These are phyloP conservation scores for Ischnura elegans DNA, from an alignment of 2,888 invertebrate species.

Conservation along the genomic window DNA sequence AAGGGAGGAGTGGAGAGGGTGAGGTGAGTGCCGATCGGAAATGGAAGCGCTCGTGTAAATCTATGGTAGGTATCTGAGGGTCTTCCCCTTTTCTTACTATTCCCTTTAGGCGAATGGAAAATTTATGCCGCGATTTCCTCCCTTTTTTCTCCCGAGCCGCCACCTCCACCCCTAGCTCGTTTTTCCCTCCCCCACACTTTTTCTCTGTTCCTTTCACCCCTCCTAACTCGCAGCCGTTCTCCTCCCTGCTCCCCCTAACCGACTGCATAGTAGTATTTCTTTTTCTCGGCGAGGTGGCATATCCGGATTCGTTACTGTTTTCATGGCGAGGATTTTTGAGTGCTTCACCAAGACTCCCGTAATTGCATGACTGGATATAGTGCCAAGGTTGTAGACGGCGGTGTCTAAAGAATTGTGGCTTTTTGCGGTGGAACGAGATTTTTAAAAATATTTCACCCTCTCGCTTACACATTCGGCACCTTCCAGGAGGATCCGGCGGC, in stretches of 20 bases:
- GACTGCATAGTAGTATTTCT: background rate
- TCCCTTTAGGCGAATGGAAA: slow-evolving; percentile 26
- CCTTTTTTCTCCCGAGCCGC: background rate
- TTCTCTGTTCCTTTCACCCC: background rate
- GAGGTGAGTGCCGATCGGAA: background rate
- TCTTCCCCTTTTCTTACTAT: background rate
- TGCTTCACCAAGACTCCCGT: background rate
- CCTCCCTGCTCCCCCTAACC: too few relatives aligned
- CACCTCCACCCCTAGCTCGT: too few relatives aligned
- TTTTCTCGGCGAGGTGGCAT: background rate
- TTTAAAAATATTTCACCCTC: background rate
- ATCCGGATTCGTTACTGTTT: background rate
- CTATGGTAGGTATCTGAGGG: background rate
- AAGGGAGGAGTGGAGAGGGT: background rate
- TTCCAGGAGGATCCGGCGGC: background rate
- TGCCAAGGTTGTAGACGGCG: background rate
- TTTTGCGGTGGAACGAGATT: background rate
- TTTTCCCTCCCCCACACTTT: background rate
- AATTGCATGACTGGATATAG: slow-evolving; percentile 30
- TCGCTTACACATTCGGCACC: background rate
- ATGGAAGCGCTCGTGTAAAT: slow-evolving; percentile 35
- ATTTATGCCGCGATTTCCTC: background rate
- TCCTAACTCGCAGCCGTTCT: background rate
- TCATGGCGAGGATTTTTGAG: background rate
- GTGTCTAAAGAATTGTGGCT: background rate